Evolutionary conservation across 2,888 invertebrate genomes (phyloP).

Genomic region (Amiota mariae): DNA sequence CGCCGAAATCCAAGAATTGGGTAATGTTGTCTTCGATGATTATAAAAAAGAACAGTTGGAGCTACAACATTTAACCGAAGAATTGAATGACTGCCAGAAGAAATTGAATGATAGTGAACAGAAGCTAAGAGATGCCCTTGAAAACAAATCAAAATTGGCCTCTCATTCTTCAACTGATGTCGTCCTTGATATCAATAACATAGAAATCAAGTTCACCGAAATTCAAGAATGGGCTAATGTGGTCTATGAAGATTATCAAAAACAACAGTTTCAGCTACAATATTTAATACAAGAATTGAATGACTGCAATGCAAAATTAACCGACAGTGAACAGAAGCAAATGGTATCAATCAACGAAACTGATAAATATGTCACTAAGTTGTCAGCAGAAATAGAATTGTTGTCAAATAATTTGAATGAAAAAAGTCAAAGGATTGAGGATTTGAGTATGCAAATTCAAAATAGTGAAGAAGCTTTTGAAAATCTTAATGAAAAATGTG

Average conservation of each 20-base stretch:
- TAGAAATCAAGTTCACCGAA: slow-evolving; percentile 41
- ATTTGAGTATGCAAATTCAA: not conserved
- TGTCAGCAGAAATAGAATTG: not conserved
- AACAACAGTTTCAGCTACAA: slow-evolving; percentile 35
- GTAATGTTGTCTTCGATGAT: slow-evolving; percentile 42
- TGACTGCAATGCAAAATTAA: slow-evolving; percentile 29
- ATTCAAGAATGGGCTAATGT: slow-evolving; percentile 43
- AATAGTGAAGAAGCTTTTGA: not conserved
- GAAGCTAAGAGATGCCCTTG: slow-evolving; percentile 35
- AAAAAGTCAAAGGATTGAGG: not conserved
- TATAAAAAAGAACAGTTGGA: slow-evolving; percentile 33
- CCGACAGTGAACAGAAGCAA: slow-evolving; percentile 31
- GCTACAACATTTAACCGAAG: slow-evolving; percentile 28
- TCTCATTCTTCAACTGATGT: not conserved
- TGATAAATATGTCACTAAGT: not conserved
- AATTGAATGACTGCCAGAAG: slow-evolving; percentile 28
- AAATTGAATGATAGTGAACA: slow-evolving; percentile 34
- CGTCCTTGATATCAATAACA: slow-evolving; percentile 33
- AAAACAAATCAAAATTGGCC: slow-evolving; percentile 21
- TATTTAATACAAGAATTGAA: slow-evolving; percentile 36
- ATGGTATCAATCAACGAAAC: not conserved
- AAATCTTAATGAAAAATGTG: not conserved
- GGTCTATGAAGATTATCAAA: slow-evolving; percentile 43
- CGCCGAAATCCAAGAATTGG: slow-evolving; percentile 42
- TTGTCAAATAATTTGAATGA: not conserved